A percentile compares a stretch with the other conserved stretches of the same genome.
Conservation (phyloP, 2,797 vertebrate genomes). For the Peromyscus melanophrys region DNA sequence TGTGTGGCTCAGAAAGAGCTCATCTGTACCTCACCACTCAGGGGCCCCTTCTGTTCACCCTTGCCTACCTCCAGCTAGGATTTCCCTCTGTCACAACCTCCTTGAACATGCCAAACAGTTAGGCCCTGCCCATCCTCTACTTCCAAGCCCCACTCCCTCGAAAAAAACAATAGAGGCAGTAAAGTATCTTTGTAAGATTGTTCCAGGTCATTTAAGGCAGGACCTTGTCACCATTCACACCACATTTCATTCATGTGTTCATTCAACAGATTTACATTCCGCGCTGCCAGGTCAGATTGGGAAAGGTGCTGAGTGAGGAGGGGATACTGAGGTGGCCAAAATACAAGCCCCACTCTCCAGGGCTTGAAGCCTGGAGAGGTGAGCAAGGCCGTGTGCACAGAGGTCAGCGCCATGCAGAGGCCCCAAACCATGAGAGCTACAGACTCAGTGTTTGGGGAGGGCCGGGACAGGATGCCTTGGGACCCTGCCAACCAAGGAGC, state of each 20-base stretch:
- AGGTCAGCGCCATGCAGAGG: not conserved
- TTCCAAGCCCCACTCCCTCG: not conserved
- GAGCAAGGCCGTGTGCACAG: not conserved
- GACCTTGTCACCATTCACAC: constrained; percentile 83
- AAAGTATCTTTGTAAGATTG: not conserved
- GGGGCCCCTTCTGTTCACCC: not conserved
- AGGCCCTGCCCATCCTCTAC: not conserved
- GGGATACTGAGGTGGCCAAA: not conserved
- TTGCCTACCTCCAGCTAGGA: constrained; percentile 6
- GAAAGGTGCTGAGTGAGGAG: not conserved
- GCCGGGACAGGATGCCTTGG: not conserved
- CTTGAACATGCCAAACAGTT: not conserved
- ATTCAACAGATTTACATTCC: constrained; percentile 75
- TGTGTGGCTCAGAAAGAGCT: not conserved
- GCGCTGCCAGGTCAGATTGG: constrained; percentile 51
- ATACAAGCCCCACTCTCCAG: not conserved
- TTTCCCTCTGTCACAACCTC: not conserved
- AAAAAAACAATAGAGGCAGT: not conserved
- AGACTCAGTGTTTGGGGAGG: not conserved
- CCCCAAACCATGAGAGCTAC: not conserved
- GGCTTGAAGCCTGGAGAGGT: not conserved
- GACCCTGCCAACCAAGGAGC: not conserved
- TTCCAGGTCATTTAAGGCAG: constrained; percentile 67
- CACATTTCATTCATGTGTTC: constrained; percentile 86
- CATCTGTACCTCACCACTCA: not conserved